These are phyloP conservation scores for Drosophila asahinai DNA, from an alignment of 1,140 invertebrate species.

Conservation along the genomic window DNA sequence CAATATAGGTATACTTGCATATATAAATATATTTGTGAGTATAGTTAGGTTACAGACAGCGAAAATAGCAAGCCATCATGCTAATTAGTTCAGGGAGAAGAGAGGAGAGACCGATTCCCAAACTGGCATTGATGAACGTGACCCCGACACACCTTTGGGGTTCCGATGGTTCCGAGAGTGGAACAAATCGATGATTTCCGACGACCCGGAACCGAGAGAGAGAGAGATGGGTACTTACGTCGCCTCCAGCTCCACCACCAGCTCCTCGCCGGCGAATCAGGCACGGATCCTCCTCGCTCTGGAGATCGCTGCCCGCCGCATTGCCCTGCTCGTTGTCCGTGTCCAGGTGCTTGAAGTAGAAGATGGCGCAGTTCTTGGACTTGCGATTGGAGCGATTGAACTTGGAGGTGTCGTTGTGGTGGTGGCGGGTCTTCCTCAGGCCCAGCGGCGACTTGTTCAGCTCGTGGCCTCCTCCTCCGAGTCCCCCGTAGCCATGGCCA, in stretches of 20 bases:
- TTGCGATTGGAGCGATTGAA: slow-evolving; percentile 90
- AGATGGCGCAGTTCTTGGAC: slow-evolving; percentile 92
- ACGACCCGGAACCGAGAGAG: slow-evolving; percentile 30
- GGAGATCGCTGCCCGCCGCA: slow-evolving; percentile 64
- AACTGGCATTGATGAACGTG: slow-evolving; percentile 1
- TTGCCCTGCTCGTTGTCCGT: slow-evolving; percentile 90
- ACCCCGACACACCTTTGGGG: slow-evolving; percentile 28
- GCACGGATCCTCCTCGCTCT: slow-evolving; percentile 52
- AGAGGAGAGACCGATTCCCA: not conserved
- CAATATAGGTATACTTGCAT: slow-evolving; percentile 7
- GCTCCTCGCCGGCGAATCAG: slow-evolving; percentile 13
- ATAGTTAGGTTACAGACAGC: slow-evolving; percentile 22
- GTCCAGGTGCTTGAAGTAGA: slow-evolving; percentile 93
- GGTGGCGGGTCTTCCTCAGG: slow-evolving; percentile 80
- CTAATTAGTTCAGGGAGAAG: slow-evolving; percentile 20
- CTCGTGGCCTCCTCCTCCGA: slow-evolving; percentile 42
- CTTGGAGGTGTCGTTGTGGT: slow-evolving; percentile 86
- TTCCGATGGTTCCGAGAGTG: slow-evolving; percentile 10
- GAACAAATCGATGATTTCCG: slow-evolving; percentile 39
- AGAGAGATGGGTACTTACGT: slow-evolving; percentile 54
- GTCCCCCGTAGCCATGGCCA: slow-evolving; percentile 36
- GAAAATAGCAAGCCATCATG: slow-evolving; percentile 29
- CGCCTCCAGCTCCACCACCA: slow-evolving; percentile 17
- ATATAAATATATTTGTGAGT: slow-evolving; percentile 4
- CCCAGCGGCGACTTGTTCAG: slow-evolving; percentile 68